Evolutionary conservation across 2,797 vertebrate species (phyloP).

Genomic region (Pipistrellus pipistrellus): DNA sequence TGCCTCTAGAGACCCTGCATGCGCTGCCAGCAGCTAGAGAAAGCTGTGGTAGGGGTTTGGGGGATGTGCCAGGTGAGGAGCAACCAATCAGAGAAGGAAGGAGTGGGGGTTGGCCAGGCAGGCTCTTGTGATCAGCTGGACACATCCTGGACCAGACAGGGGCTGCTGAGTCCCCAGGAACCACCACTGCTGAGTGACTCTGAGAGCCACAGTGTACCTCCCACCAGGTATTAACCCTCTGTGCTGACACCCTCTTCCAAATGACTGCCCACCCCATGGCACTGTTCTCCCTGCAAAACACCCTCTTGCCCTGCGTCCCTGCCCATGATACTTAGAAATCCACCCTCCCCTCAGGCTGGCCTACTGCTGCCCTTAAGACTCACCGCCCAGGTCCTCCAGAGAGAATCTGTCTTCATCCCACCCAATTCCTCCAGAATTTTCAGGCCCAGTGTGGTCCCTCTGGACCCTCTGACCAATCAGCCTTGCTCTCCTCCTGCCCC

Average conservation of each 20-base stretch:
- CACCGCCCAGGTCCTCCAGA: no score
- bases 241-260: neutral
- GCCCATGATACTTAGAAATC: neutral
- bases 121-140: neutral
- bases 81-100: neutral
- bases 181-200: neutral
- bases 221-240: no score
- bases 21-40: neutral
- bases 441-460: neutral
- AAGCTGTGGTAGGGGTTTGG: neutral
- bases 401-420: neutral
- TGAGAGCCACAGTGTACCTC: no score
- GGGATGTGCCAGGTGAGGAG: no score
- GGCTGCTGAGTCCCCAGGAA: neutral
- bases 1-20: neutral
- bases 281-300: neutral
- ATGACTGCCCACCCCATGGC: neutral
- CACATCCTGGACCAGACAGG: neutral
- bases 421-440: neutral
- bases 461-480: rapidly evolving
- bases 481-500: neutral
- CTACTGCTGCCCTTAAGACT: neutral
- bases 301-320: neutral
- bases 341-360: neutral
- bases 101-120: neutral